phyloP scores from a whole-genome alignment of 2,113 vertebrate species.

The Cranoglanis bouderius region DNA sequence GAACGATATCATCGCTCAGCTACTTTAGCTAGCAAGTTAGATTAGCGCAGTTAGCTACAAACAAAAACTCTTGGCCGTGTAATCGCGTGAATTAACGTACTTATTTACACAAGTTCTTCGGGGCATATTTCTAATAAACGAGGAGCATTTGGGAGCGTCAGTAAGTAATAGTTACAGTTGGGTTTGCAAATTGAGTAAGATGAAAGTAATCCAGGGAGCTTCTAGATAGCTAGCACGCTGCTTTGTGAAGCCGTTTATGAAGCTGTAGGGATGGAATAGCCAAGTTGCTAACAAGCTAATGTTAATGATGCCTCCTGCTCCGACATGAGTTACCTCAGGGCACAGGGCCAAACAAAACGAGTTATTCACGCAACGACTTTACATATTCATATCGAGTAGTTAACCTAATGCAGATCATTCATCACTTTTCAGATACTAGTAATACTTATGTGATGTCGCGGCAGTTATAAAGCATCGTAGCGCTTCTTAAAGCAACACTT shows the following conservation, averaged over 20 bases:
- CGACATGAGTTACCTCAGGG: not conserved
- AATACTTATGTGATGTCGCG: not conserved
- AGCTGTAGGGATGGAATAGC: not conserved
- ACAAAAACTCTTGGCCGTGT: not conserved
- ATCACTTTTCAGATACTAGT: not conserved
- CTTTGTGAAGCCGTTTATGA: constrained; percentile 7
- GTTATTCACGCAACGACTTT: not conserved
- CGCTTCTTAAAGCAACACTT: not conserved
- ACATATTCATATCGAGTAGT: not conserved
- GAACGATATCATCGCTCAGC: not conserved
- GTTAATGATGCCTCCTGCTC: not conserved
- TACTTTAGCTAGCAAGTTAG: constrained; percentile 28
- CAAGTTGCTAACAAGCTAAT: constrained; percentile 10
- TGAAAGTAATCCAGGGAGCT: not conserved
- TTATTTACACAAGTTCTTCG: not conserved
- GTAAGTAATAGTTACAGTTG: not conserved
- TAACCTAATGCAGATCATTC: not conserved
- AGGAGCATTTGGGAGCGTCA: not conserved
- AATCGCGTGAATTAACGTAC: not conserved
- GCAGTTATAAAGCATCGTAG: not conserved
- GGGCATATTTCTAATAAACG: not conserved
- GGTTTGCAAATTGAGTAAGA: not conserved
- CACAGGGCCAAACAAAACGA: not conserved
- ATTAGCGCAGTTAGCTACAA: constrained; percentile 20
- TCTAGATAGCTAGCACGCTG: not conserved